phyloP scores from a whole-genome alignment of 2,888 invertebrate species.

The Seira ritae region DNA sequence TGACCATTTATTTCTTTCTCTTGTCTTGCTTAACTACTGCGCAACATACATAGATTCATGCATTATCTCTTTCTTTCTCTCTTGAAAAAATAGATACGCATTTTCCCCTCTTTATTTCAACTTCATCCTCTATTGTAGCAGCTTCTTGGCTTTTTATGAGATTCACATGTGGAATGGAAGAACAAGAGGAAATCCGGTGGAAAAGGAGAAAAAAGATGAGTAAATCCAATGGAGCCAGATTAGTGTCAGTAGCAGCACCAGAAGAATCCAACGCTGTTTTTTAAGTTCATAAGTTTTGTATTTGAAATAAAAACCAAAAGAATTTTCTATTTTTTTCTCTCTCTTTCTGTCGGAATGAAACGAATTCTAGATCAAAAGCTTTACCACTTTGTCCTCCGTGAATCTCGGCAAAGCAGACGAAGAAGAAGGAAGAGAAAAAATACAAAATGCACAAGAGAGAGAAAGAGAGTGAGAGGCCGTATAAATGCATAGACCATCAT shows the following conservation, averaged over 20 bases:
- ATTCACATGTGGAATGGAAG: constrained; percentile 40
- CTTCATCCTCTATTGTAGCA: neutral
- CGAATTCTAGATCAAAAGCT: constrained; percentile 63
- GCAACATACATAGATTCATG: neutral
- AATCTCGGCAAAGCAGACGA: constrained; percentile 29
- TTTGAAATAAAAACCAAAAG: constrained; percentile 18
- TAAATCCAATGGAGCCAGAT: constrained; percentile 59
- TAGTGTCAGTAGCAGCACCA: constrained; percentile 52
- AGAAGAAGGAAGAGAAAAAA: constrained; percentile 28
- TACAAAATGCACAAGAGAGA: constrained; percentile 28
- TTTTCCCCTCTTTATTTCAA: too few relatives aligned
- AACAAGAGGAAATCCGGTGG: constrained; percentile 26
- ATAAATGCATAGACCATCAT: constrained; percentile 40
- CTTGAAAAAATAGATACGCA: neutral
- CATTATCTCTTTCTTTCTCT: neutral
- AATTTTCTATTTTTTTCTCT: neutral
- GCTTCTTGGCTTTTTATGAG: constrained; percentile 52
- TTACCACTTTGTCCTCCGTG: constrained; percentile 49
- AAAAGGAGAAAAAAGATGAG: constrained; percentile 48
- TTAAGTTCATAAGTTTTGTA: too few relatives aligned
- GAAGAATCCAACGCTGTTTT: constrained; percentile 2
- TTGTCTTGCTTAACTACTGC: constrained; percentile 12
- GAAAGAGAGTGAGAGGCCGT: neutral
- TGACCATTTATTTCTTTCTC: neutral
- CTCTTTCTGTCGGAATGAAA: constrained; percentile 20